Conservation (phyloP, 2,113 vertebrate genomes). For the Odobenus rosmarus region DNA sequence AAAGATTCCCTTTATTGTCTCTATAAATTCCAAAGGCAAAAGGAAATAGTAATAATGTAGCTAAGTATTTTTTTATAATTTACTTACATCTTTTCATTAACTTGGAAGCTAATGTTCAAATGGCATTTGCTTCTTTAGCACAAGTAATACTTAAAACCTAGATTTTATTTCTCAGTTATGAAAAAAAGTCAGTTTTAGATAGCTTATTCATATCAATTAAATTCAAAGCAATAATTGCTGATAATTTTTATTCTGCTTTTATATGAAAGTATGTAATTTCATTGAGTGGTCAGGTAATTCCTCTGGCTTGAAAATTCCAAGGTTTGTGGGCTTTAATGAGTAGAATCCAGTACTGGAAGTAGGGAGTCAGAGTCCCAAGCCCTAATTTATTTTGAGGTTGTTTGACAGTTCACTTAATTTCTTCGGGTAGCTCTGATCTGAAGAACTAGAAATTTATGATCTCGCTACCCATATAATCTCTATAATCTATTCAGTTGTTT, state of each 20-base stretch:
- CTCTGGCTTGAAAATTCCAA: not conserved
- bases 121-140: not conserved
- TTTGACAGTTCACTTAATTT: slow-evolving; percentile 6
- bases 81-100: not conserved
- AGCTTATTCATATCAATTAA: slow-evolving; percentile 14
- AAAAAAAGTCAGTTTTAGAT: slow-evolving; percentile 11
- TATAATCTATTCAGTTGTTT: not conserved
- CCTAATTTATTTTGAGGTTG: not conserved
- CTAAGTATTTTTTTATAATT: not conserved
- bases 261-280: slow-evolving; percentile 21
- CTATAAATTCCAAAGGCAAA: slow-evolving; percentile 19
- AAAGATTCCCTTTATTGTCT: not conserved
- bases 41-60: not conserved
- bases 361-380: not conserved
- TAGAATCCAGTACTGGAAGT: not conserved
- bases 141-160: not conserved
- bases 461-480: not conserved
- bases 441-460: slow-evolving; percentile 9
- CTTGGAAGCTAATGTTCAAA: not conserved
- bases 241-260: slow-evolving; percentile 3
- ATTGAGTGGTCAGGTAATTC: slow-evolving; percentile 15
- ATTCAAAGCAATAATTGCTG: not conserved
- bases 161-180: not conserved
- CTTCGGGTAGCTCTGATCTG: slow-evolving; percentile 5
- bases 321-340: not conserved